Percentiles rank a stretch among this genome's conserved stretches.
Evolutionary conservation across 2,888 invertebrate genomes (phyloP).

Genomic region (Strigamia crassipes): DNA sequence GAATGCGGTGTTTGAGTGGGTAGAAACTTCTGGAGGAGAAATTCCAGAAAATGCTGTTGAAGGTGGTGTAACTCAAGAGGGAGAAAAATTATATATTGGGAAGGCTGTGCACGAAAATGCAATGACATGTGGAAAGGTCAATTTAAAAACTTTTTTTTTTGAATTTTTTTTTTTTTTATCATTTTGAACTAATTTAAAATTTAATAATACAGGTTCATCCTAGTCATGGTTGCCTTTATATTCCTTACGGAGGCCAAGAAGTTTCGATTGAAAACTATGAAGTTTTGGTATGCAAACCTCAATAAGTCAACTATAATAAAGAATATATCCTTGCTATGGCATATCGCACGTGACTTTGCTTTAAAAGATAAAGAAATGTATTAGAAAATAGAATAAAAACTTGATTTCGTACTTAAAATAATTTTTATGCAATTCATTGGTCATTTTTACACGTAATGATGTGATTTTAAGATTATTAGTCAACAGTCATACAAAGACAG

Average conservation of each 20-base stretch:
- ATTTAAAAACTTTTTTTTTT: not conserved
- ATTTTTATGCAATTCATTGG: not conserved
- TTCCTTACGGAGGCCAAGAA: conserved; percentile 48
- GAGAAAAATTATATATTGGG: conserved; percentile 46
- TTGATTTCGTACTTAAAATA: not conserved
- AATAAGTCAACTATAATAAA: not conserved
- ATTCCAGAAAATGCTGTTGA: conserved; percentile 47
- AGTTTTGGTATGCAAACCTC: conserved; percentile 36
- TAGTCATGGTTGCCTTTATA: conserved; percentile 45
- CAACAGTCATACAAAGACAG: not conserved
- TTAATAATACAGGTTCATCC: conserved; percentile 43
- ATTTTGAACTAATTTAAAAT: not conserved
- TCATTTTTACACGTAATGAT: too few relatives aligned
- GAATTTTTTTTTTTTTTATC: too few relatives aligned
- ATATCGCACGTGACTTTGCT: not conserved
- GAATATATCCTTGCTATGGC: not conserved
- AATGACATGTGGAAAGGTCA: conserved; percentile 47
- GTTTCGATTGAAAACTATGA: conserved; percentile 46
- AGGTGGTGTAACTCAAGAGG: conserved; percentile 43
- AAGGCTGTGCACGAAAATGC: conserved; percentile 47
- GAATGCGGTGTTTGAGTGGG: conserved; percentile 44
- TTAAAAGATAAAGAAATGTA: not conserved
- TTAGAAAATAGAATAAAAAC: not conserved
- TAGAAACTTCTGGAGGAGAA: conserved; percentile 32
- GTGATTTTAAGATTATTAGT: not conserved